These are phyloP conservation scores for Ferrisia virgata DNA, from an alignment of 2,888 invertebrate species.

Conservation along the genomic window DNA sequence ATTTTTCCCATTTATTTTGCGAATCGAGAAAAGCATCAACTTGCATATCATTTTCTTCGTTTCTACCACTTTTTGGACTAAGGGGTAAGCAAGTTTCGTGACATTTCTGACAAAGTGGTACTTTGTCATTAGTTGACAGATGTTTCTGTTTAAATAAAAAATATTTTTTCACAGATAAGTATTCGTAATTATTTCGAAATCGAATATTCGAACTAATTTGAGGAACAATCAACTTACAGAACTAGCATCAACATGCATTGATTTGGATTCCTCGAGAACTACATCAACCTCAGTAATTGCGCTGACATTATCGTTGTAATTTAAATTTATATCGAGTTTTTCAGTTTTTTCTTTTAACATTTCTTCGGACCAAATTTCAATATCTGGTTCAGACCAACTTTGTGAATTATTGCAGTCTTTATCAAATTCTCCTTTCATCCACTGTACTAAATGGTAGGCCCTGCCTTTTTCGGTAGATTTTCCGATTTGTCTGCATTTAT, in stretches of 20 bases:
- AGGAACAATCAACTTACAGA: neutral
- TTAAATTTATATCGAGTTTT: conserved; percentile 48
- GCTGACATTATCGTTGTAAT: conserved; percentile 48
- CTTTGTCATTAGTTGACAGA: neutral
- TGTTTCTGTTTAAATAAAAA: neutral
- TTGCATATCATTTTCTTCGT: neutral
- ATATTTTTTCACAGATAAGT: no score
- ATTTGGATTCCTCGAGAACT: neutral
- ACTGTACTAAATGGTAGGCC: conserved; percentile 71
- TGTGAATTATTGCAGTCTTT: conserved; percentile 50
- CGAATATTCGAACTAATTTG: no score
- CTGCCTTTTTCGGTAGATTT: conserved; percentile 67
- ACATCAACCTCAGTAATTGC: conserved; percentile 15
- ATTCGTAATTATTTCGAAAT: no score
- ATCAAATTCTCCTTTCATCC: conserved; percentile 76
- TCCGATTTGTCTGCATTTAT: conserved; percentile 63
- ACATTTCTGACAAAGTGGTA: conserved; percentile 32
- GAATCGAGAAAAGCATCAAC: conserved; percentile 34
- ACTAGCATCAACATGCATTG: neutral
- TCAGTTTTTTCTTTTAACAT: conserved; percentile 48
- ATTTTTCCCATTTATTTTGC: conserved; percentile 10
- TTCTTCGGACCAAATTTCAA: conserved; percentile 36
- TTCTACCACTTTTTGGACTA: neutral
- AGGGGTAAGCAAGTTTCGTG: conserved; percentile 19
- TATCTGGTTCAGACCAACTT: neutral